phyloP scores from a whole-genome alignment of 2,888 invertebrate genomes.

The Exocentrus adspersus region DNA sequence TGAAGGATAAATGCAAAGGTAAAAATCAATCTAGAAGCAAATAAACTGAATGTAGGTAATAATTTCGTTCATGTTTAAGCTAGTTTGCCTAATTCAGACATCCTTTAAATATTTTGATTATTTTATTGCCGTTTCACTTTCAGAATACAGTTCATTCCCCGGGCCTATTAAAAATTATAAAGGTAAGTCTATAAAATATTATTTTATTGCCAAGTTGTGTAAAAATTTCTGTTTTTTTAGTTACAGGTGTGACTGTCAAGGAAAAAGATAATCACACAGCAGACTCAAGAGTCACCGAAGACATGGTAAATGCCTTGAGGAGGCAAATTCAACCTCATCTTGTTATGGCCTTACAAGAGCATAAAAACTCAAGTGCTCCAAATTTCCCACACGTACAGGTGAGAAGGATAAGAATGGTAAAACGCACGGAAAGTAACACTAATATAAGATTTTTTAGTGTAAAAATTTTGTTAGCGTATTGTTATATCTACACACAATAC shows the following conservation, averaged over 20 bases:
- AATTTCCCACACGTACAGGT: constrained; percentile 46
- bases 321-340: constrained; percentile 78
- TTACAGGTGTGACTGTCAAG: constrained; percentile 52
- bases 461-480: too few species aligned
- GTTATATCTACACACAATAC: too few species aligned
- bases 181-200: constrained; percentile 21
- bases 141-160: constrained; percentile 16
- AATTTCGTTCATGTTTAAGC: not conserved
- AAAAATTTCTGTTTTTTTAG: constrained; percentile 12
- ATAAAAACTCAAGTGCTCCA: constrained; percentile 60
- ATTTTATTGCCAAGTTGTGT: not conserved
- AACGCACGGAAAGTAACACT: not conserved
- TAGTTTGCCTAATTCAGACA: not conserved
- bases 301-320: constrained; percentile 75
- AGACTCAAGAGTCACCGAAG: constrained; percentile 64
- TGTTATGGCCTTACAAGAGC: constrained; percentile 72
- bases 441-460: too few species aligned
- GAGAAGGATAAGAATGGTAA: constrained; percentile 23
- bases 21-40: not conserved
- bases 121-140: constrained; percentile 10
- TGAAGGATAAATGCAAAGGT: constrained; percentile 45
- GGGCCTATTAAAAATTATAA: constrained; percentile 30
- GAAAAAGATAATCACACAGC: constrained; percentile 53
- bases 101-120: not conserved
- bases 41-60: too few species aligned